phyloP scores from a whole-genome alignment of 2,113 vertebrate genomes.

The Anguilla japonica region DNA sequence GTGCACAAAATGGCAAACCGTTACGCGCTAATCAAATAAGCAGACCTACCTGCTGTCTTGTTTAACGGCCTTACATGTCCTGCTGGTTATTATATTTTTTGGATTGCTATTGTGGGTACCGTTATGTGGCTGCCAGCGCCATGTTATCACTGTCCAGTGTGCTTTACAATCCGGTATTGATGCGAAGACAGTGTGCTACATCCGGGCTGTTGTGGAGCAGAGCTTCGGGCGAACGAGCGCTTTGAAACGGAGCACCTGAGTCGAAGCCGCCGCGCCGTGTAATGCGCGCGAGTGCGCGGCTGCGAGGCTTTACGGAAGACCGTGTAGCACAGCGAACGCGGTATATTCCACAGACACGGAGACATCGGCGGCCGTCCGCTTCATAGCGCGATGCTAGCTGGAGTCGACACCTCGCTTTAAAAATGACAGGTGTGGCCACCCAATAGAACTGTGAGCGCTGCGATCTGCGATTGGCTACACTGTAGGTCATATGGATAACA shows the following conservation, averaged over 20 bases:
- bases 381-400: neutral
- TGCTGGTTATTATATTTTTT: slow-evolving; percentile 8
- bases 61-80: slow-evolving; percentile 45
- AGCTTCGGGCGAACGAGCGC: slow-evolving; percentile 34
- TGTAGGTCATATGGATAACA: slow-evolving; percentile 6
- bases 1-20: slow-evolving; percentile 31
- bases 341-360: slow-evolving; percentile 2
- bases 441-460: neutral
- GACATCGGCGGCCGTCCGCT: neutral
- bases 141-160: slow-evolving; percentile 43
- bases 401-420: slow-evolving; percentile 2
- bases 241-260: slow-evolving; percentile 40
- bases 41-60: slow-evolving; percentile 38
- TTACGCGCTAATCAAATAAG: slow-evolving; percentile 14
- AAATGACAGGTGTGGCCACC: slow-evolving; percentile 28
- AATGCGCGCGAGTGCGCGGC: slow-evolving; percentile 17
- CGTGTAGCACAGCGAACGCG: neutral
- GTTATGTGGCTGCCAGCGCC: slow-evolving; percentile 46
- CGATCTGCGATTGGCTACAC: neutral
- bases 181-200: slow-evolving; percentile 41
- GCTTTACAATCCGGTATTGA: slow-evolving; percentile 29
- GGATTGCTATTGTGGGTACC: slow-evolving; percentile 1
- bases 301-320: slow-evolving; percentile 23
- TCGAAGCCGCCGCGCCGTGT: slow-evolving; percentile 10
- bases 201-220: slow-evolving; percentile 48